Base-by-base conservation (phyloP, 2,113 vertebrate species). In the Percina caprodes region DNA sequence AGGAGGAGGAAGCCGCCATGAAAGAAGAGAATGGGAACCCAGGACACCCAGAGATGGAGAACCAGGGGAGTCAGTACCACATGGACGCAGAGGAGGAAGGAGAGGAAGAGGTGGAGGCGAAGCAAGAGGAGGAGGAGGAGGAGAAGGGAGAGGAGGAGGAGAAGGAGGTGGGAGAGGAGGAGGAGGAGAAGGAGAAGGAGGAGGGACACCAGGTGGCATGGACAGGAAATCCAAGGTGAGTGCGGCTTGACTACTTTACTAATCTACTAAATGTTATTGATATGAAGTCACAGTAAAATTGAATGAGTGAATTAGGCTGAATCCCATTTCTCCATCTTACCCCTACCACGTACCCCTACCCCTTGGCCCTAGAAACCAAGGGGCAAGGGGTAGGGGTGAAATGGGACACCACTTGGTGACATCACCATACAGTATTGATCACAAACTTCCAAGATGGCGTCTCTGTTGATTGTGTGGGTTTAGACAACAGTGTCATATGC, bases 151-250 rank as follows among this genome's bases (percentile, higher is more conserved):
- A 80, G 30, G 71, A 86, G 61, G 55, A 0, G 16, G 26, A 13
- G 58, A 74, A 19, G 74, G 54, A 12, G 61, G 55, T 4, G 48
- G 75, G 30, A 69, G 67, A 10, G 63, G 80, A 68, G 82, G 63
- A 26, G 81, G 75, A 35, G 77, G 54, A 13, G 70, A 58, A 18
- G 76, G 45, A 15, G 83, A 60, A 21, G 80, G 70, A 42, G 63
- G 54, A 15, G 51, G 51, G 48, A 83, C 87, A 66, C 89, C 87
- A 33, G 82, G 86, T 14, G 93, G 90, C 11, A 49, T 73, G 1
- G 95, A 96, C 90, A 92, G 91, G 69, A 96, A 95, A 68, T 95
- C 95, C 9, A 95, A 95, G 91, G 95, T 95, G 24, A 75, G 80
- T 73, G 14, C 3, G 2, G 24, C n/a, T 45, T 4, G 48, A n/a